phyloP scores from a whole-genome alignment of 2,797 vertebrate genomes.

The Apogon talboti region DNA sequence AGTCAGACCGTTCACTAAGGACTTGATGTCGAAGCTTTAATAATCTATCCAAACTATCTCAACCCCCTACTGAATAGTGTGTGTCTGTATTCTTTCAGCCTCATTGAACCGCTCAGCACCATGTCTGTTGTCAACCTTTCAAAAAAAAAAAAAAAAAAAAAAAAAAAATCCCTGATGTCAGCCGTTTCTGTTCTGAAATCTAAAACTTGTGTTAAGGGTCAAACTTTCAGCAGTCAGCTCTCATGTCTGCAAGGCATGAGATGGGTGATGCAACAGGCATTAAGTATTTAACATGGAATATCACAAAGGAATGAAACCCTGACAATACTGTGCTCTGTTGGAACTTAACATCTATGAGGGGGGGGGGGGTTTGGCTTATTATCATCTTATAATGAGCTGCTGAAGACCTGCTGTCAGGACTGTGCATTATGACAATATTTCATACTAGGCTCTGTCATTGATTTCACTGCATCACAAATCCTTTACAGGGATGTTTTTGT shows the following conservation, averaged over 20 bases:
- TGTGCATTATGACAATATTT: no score
- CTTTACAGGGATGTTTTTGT: no score
- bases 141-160: background rate
- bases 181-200: background rate
- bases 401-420: no score
- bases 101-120: constrained; percentile 2
- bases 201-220: background rate
- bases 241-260: background rate
- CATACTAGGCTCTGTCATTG: no score
- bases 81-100: background rate
- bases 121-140: constrained; percentile 2
- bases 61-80: background rate
- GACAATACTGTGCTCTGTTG: no score
- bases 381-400: no score
- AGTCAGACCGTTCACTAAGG: constrained; percentile 30
- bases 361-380: no score
- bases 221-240: background rate
- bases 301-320: no score
- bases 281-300: no score
- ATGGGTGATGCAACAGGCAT: background rate
- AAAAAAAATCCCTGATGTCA: background rate
- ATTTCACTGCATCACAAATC: no score
- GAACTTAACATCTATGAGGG: no score
- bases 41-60: constrained; percentile 44
- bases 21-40: constrained; percentile 40